Percentiles rank a stretch among this genome's conserved stretches.
Evolutionary conservation across 2,888 invertebrate species (phyloP).

Genomic region (Artemia sinica): DNA sequence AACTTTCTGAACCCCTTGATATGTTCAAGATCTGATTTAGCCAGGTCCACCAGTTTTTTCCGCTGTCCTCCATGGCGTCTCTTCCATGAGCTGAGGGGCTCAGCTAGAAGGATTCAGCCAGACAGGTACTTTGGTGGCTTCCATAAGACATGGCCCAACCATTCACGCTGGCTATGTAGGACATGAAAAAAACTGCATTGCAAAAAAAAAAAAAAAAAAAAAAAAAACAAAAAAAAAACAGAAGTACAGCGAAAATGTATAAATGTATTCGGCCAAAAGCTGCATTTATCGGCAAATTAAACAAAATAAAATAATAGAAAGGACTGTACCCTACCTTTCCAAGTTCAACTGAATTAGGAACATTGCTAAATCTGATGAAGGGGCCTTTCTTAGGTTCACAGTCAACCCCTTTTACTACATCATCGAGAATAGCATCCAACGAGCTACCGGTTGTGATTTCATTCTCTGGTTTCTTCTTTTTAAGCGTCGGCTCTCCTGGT

Average conservation of each 20-base stretch:
- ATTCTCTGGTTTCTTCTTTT: conserved; percentile 9
- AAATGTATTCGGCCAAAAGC: neutral
- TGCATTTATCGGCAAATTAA: neutral
- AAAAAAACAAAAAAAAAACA: no score
- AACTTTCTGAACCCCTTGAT: no score
- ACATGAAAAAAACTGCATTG: neutral
- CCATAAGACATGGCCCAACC: no score
- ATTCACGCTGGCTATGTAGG: no score
- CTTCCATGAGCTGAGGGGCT: no score
- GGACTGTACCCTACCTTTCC: conserved; percentile 17
- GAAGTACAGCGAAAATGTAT: neutral
- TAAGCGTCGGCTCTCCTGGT: conserved; percentile 14
- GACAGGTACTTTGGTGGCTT: no score
- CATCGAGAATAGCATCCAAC: conserved; percentile 21
- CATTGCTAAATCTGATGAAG: neutral
- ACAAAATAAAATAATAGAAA: neutral
- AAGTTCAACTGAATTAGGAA: neutral
- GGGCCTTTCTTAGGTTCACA: conserved; percentile 6
- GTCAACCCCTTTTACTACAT: conserved; percentile 21
- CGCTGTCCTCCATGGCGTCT: no score
- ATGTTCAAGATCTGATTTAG: no score
- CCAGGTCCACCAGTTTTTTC: no score
- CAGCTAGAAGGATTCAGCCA: no score
- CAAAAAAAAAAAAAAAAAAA: no score
- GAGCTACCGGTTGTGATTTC: conserved; percentile 21